Base-by-base conservation (phyloP, 2,113 vertebrate species). In the Nicator chloris region DNA sequence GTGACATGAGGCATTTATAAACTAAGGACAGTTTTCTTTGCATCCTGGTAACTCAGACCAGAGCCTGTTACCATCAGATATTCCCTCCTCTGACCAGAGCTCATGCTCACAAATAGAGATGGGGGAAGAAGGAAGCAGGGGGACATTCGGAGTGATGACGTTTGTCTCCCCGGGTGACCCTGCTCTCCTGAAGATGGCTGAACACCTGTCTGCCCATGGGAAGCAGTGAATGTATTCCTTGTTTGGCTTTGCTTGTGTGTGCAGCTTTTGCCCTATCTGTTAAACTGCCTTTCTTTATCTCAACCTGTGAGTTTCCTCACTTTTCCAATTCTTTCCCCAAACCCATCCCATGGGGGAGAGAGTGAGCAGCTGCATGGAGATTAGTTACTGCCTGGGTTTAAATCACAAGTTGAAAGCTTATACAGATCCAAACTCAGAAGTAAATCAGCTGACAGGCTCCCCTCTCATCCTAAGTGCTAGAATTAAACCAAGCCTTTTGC, bases 281-380 rank as follows among this genome's bases (percentile, higher is more conserved):
- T 53, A 40, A 68, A 40, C 10, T 53, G 33, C 10, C 22, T 71
- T 16, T 71, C 30, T 65, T 24, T 40, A 69, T 40, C n/a, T 35
- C n/a, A 69, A 35, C 10, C 8, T 7, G 4, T 4, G 8, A 31
- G 17, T 69, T 54, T 75, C 19, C n/a, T 54, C 33, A 39, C 16
- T 47, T 35, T 47, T 42, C 17, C 40, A 82, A 2, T 61, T 61
- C 47, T 40, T 9, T 35, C 17, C 16, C 26, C 6, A 5, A 45
- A 26, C 21, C 11, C 49, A n/a, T 59, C 13, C 37, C 33, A 30
- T 12, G 5, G 4, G 6, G 23, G 23, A 59, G 68, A 3, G 3
- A 44, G 27, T 0, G 2, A 82, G 39, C 0, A 1, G 28, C n/a
- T 47, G 39, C 2, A 1, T 40, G 54, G 24, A 17, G 8, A 61